phyloP scores from a whole-genome alignment of 2,797 vertebrate species.

The Sitta carolinensis region DNA sequence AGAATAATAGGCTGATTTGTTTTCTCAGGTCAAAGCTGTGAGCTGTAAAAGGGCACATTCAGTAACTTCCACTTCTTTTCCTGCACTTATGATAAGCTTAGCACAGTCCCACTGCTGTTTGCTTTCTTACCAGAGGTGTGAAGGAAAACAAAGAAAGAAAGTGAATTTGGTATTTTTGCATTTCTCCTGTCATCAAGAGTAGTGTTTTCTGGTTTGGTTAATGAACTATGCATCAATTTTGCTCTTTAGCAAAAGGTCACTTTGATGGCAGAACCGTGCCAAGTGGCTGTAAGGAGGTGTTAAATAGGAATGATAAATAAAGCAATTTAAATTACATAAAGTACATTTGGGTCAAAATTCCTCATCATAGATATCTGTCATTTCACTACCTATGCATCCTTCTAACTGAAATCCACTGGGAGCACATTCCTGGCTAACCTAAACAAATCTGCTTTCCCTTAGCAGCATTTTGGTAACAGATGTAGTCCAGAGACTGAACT shows the following conservation, averaged over 20 bases:
- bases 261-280: not conserved
- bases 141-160: not conserved
- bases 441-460: constrained; percentile 49
- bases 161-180: not conserved
- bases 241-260: not conserved
- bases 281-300: not conserved
- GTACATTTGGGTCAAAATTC: not conserved
- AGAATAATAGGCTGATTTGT: not conserved
- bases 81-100: not conserved
- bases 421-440: not conserved
- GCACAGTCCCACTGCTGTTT: not conserved
- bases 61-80: not conserved
- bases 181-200: not conserved
- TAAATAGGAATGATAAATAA: constrained; percentile 14
- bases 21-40: not conserved
- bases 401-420: not conserved
- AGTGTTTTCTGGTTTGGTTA: not conserved
- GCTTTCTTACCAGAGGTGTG: not conserved
- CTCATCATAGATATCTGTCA: not conserved
- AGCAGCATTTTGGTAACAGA: constrained; percentile 23
- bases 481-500: not conserved
- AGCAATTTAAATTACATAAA: not conserved
- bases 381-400: not conserved
- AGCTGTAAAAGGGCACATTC: not conserved
- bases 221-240: not conserved